phyloP scores from a whole-genome alignment of 1,140 invertebrate genomes.

The Polyergus mexicanus region DNA sequence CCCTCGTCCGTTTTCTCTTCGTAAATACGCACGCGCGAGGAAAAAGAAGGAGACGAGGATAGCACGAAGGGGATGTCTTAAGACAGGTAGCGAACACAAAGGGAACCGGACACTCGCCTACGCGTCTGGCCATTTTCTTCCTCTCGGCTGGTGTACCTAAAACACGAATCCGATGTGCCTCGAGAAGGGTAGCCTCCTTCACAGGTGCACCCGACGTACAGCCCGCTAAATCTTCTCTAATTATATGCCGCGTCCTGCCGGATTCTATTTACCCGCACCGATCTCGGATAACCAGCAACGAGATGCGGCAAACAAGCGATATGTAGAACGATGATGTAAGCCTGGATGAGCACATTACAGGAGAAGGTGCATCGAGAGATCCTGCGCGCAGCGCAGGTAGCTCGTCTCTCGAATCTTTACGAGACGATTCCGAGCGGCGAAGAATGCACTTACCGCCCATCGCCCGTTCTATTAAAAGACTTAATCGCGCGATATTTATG shows the following conservation, averaged over 20 bases:
- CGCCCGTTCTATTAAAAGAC: constrained; percentile 36
- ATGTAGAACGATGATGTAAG: constrained; percentile 58
- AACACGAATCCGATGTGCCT: constrained; percentile 55
- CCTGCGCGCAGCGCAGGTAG: constrained; percentile 29
- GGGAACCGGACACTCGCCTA: constrained; percentile 85
- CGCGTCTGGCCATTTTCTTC: constrained; percentile 79
- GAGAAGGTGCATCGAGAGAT: constrained; percentile 8
- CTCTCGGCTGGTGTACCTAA: constrained; percentile 66
- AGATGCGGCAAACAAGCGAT: constrained; percentile 40
- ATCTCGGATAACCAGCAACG: constrained; percentile 75
- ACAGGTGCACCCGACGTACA: constrained; percentile 79
- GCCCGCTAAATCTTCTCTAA: constrained; percentile 81
- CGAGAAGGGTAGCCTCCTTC: constrained; percentile 63
- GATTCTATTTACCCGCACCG: constrained; percentile 75
- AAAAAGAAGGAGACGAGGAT: constrained; percentile 69
- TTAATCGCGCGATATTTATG: constrained; percentile 55
- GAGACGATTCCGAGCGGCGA: constrained; percentile 28
- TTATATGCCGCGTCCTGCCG: constrained; percentile 76
- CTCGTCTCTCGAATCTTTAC: constrained; percentile 29
- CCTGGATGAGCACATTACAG: not conserved
- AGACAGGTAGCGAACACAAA: constrained; percentile 86
- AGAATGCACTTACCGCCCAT: constrained; percentile 45
- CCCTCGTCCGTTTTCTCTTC: constrained; percentile 63
- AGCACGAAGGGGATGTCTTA: constrained; percentile 80
- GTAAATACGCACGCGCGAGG: constrained; percentile 71